Percentiles rank a stretch among this genome's conserved stretches.
phyloP scores from a whole-genome alignment of 2,113 vertebrate genomes.

The Hemicordylus capensis region DNA sequence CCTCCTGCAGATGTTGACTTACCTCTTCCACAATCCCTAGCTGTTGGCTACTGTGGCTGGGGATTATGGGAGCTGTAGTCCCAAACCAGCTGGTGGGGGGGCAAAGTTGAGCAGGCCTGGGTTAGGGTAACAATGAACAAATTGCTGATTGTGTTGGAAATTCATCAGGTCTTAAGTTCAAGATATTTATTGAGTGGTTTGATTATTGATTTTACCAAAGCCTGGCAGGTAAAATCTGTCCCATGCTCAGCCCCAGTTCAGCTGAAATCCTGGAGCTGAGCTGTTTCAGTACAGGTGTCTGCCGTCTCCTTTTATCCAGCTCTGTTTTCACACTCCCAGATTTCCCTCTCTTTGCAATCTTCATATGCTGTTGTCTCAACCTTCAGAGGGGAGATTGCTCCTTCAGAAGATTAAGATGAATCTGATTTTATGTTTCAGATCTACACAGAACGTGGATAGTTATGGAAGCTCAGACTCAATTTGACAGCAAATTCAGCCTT shows the following conservation, averaged over 20 bases:
- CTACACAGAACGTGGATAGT: conserved; percentile 69
- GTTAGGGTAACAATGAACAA: no score
- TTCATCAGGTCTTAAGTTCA: not conserved
- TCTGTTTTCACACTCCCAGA: conserved; percentile 47
- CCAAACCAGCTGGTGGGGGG: no score
- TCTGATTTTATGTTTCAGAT: conserved; percentile 77
- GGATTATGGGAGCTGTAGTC: no score
- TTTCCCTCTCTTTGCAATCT: conserved; percentile 43
- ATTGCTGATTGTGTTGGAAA: no score
- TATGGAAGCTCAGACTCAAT: conserved; percentile 66
- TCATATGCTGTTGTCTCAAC: conserved; percentile 66
- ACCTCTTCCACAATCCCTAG: no score
- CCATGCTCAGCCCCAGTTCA: not conserved
- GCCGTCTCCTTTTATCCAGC: conserved; percentile 57
- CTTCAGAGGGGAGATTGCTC: conserved; percentile 67
- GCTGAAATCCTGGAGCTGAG: not conserved
- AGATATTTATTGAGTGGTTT: not conserved
- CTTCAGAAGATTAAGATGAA: conserved; percentile 73
- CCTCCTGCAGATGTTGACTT: no score
- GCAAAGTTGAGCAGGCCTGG: no score
- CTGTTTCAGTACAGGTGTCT: conserved; percentile 18
- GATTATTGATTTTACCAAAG: no score
- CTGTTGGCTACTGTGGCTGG: no score
- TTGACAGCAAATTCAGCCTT: conserved; percentile 60
- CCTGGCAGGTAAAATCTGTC: conserved; percentile 3